Evolutionary conservation across 92 coral and sea anemone species (phyloP).

Genomic region (Parazoanthus darwini): DNA sequence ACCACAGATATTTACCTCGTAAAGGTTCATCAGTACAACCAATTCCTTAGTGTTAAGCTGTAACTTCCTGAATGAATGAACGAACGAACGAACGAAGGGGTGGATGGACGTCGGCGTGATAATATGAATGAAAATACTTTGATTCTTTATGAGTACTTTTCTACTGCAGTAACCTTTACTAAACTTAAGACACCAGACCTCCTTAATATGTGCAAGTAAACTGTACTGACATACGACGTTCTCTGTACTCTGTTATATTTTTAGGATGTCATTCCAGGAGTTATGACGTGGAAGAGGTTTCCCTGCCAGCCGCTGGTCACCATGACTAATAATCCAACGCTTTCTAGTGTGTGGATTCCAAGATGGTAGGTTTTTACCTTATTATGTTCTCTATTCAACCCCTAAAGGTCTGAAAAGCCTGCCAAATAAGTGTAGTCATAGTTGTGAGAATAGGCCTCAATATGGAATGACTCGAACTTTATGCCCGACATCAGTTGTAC

Average conservation of each 20-base stretch:
- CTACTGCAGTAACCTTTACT: not conserved
- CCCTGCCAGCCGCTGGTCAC: constrained; percentile 94
- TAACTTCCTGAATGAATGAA: no score
- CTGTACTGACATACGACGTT: not conserved
- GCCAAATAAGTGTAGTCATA: no score
- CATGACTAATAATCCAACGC: constrained; percentile 78
- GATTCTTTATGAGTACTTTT: not conserved
- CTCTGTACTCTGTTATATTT: not conserved
- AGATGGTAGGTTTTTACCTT: constrained; percentile 73
- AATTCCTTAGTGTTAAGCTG: no score
- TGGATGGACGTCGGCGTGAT: not conserved
- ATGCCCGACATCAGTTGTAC: no score
- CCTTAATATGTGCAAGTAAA: not conserved
- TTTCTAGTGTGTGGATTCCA: constrained; percentile 94
- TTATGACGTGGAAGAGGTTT: constrained; percentile 99
- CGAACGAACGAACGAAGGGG: no score
- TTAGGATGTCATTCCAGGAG: constrained; percentile 96
- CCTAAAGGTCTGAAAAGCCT: no score
- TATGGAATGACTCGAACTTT: no score
- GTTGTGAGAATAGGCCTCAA: no score
- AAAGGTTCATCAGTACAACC: no score
- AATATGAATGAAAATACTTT: not conserved
- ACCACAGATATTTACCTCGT: not conserved
- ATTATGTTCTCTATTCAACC: not conserved
- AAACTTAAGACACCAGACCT: no score